Percentiles rank a stretch among this genome's conserved stretches.
Conservation (phyloP, 2,797 vertebrate genomes). For the Coendou prehensilis region DNA sequence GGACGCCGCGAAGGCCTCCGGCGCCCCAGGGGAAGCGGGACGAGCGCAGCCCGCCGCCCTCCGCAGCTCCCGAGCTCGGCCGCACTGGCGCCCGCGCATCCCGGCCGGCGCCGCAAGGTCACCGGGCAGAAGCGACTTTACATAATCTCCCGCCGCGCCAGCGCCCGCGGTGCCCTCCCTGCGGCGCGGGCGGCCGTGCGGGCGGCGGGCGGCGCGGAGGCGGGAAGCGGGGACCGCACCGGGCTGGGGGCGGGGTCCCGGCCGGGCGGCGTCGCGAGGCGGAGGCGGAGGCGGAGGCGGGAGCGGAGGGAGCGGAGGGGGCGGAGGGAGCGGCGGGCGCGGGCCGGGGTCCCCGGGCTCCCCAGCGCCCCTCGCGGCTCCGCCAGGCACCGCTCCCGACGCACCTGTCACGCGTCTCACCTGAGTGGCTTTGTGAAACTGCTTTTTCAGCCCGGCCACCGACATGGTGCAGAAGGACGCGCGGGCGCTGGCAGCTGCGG, state of each 20-base stretch:
- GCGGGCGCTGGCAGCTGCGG: not conserved
- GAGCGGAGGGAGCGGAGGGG: no score
- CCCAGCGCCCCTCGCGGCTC: not conserved
- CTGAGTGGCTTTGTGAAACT: conserved; percentile 98
- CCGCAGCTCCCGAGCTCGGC: not conserved
- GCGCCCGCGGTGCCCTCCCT: not conserved
- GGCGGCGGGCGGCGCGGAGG: no score
- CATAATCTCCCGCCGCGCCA: conserved; percentile 67
- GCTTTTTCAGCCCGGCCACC: conserved; percentile 96
- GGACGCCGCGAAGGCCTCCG: no score
- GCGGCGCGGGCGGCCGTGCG: not conserved
- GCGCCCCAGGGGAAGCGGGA: no score
- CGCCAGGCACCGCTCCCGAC: not conserved
- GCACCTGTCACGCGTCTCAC: conserved; percentile 86
- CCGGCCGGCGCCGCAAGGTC: conserved; percentile 83
- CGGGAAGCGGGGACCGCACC: not conserved
- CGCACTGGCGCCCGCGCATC: conserved; percentile 28
- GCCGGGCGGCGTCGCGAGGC: not conserved
- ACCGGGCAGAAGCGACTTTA: conserved; percentile 70
- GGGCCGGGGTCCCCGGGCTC: not conserved
- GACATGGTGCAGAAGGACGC: conserved; percentile 89
- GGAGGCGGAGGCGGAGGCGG: no score
- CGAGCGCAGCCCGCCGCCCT: not conserved
- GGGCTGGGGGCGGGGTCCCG: not conserved
- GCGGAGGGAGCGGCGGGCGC: no score